Conservation (phyloP, 2,797 vertebrate species). For the Rhinella marina region DNA sequence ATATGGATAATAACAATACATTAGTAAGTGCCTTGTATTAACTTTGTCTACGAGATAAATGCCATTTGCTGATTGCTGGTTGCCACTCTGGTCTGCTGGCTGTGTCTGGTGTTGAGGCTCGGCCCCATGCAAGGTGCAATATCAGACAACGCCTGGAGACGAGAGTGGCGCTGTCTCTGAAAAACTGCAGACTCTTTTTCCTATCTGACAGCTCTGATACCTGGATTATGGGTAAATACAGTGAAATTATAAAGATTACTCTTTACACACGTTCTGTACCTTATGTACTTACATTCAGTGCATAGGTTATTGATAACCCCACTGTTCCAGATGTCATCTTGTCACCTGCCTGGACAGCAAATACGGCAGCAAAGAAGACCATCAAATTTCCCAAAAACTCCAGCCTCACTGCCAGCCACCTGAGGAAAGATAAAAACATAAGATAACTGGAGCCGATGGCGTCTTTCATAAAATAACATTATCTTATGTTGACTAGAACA, state of each 20-base stretch:
- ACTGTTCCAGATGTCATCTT: slow-evolving; percentile 68
- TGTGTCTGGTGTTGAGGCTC: no score
- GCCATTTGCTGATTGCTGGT: no score
- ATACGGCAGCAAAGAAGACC: slow-evolving; percentile 71
- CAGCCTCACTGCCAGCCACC: slow-evolving; percentile 72
- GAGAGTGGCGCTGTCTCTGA: neutral
- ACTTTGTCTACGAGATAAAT: no score
- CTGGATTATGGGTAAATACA: neutral
- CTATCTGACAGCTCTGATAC: neutral
- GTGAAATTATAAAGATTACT: no score
- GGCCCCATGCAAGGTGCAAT: no score
- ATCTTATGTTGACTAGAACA: neutral
- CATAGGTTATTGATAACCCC: slow-evolving; percentile 72
- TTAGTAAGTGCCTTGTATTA: no score
- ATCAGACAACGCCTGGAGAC: no score
- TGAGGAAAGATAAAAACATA: slow-evolving; percentile 34
- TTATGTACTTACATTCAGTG: slow-evolving; percentile 72
- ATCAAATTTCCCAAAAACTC: slow-evolving; percentile 72
- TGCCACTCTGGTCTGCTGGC: no score
- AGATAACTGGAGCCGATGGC: neutral
- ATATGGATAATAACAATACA: no score
- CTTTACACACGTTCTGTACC: no score
- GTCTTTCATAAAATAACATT: neutral
- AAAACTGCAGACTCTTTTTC: neutral
- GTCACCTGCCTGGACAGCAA: slow-evolving; percentile 66